Conservation (phyloP, 2,113 vertebrate genomes). For the Ailuropoda melanoleuca region DNA sequence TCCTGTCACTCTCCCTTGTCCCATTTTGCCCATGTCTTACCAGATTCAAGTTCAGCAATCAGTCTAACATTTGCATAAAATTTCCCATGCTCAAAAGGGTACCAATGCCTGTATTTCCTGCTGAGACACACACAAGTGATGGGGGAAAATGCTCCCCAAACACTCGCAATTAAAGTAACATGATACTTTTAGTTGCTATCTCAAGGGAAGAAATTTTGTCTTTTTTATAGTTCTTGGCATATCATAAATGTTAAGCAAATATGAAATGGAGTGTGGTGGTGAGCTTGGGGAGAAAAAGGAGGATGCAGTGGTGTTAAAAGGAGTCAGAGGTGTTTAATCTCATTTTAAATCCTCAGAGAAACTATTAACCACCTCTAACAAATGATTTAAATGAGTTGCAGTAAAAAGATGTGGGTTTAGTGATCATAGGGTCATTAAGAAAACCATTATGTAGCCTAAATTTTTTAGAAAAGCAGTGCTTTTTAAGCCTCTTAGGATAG, state of each 20-base stretch:
- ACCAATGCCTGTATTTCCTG: neutral
- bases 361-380: neutral
- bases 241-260: neutral
- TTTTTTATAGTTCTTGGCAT: neutral
- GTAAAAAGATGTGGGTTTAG: neutral
- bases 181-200: neutral
- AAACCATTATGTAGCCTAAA: neutral
- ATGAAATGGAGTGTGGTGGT: neutral
- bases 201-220: neutral
- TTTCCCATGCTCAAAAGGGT: neutral
- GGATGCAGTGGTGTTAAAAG: neutral
- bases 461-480: neutral
- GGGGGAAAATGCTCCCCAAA: neutral
- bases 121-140: neutral
- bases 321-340: neutral
- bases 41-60: neutral
- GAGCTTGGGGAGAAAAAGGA: neutral
- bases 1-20: neutral
- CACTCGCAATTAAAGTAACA: neutral
- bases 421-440: neutral
- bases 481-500: neutral
- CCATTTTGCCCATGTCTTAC: neutral
- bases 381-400: neutral
- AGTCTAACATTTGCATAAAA: neutral
- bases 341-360: neutral